A percentile compares a stretch with the other conserved stretches of the same genome.
phyloP scores from a whole-genome alignment of 1,140 invertebrate species.

The Dysdera silvatica region DNA sequence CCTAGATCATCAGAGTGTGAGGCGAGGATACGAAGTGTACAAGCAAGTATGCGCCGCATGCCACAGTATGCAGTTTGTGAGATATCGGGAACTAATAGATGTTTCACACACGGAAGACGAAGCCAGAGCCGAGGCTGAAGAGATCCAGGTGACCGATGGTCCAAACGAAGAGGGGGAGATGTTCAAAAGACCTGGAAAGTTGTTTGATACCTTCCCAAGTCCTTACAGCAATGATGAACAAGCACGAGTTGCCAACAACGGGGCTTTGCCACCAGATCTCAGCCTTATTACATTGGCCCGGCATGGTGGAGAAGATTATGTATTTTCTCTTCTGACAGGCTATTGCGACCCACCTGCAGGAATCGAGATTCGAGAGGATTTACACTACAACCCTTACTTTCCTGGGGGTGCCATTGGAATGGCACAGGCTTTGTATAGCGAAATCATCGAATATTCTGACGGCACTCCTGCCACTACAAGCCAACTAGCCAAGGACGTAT shows the following conservation, averaged over 20 bases:
- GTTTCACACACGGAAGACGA: constrained; percentile 62
- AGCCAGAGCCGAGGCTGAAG: constrained; percentile 36
- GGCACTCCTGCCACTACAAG: constrained; percentile 81
- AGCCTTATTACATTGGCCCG: constrained; percentile 79
- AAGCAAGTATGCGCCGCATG: constrained; percentile 99
- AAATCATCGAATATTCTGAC: constrained; percentile 57
- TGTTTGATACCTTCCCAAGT: constrained; percentile 83
- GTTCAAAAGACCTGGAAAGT: constrained; percentile 87
- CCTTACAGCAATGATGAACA: constrained; percentile 95
- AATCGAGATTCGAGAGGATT: constrained; percentile 71
- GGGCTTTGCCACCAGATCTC: constrained; percentile 93
- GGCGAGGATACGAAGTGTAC: constrained; percentile 96
- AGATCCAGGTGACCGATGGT: constrained; percentile 73
- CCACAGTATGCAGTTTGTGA: constrained; percentile 86
- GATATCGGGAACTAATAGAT: constrained; percentile 76
- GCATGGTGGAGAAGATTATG: constrained; percentile 86
- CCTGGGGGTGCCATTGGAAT: constrained; percentile 92
- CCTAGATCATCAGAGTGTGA: constrained; percentile 73
- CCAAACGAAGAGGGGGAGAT: constrained; percentile 86
- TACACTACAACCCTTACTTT: constrained; percentile 98
- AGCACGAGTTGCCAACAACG: constrained; percentile 87
- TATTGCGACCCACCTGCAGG: constrained; percentile 94
- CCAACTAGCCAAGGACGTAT: constrained; percentile 95
- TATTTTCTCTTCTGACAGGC: constrained; percentile 91
- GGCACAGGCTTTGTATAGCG: constrained; percentile 78